These are phyloP conservation scores for Loxodonta africana DNA, from an alignment of 2,113 vertebrate species.

Conservation along the genomic window DNA sequence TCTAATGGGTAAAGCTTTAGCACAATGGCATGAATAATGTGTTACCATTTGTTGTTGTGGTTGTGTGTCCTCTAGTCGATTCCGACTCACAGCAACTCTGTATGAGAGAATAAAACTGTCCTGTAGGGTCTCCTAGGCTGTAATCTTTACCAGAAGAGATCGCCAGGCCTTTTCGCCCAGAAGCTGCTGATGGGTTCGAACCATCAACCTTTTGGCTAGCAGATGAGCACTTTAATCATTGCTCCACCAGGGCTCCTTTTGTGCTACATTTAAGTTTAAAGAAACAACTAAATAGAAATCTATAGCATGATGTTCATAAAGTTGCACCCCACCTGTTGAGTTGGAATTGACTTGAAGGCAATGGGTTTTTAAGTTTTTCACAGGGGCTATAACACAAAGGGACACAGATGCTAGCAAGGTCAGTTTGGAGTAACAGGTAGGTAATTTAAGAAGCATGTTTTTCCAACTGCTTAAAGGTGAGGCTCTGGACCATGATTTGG, in stretches of 20 bases:
- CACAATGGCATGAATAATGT: not conserved
- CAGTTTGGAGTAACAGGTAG: not conserved
- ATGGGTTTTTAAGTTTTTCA: conserved; percentile 16
- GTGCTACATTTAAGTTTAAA: not conserved
- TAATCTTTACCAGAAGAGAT: not conserved
- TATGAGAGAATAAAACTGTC: not conserved
- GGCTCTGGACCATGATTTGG: not conserved
- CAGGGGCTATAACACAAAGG: not conserved
- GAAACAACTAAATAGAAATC: not conserved
- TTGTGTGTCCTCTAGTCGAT: not conserved
- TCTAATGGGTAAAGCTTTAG: not conserved
- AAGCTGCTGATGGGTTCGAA: not conserved
- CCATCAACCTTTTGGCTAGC: not conserved
- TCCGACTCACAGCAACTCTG: not conserved
- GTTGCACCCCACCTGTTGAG: not conserved
- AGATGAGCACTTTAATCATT: not conserved
- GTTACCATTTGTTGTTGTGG: not conserved
- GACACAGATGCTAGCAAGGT: not conserved
- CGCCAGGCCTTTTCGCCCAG: not conserved
- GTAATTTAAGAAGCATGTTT: not conserved
- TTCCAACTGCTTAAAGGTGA: not conserved
- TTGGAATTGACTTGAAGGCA: too few species aligned
- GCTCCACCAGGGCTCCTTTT: not conserved
- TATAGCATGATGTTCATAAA: not conserved
- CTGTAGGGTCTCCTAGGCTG: not conserved